Percentiles rank a stretch among this genome's conserved stretches.
phyloP scores from a whole-genome alignment of 2,113 vertebrate species.

The Camelus bactrianus region DNA sequence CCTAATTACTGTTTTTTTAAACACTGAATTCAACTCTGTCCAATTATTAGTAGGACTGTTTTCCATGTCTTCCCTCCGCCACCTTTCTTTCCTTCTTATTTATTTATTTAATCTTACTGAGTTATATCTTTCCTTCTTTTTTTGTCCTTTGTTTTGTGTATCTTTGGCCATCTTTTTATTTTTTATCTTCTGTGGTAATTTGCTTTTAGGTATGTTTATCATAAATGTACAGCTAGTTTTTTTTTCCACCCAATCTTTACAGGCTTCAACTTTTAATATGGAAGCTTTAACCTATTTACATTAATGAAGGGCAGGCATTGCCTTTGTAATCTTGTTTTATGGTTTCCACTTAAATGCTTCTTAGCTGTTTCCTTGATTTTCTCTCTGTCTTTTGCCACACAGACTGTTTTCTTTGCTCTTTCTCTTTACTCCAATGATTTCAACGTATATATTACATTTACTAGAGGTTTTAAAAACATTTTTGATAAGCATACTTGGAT shows the following conservation, averaged over 20 bases:
- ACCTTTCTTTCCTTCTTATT: too few relatives aligned
- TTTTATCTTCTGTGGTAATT: not conserved
- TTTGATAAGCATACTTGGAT: not conserved
- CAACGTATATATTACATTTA: not conserved
- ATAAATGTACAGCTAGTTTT: not conserved
- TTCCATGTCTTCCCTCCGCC: not conserved
- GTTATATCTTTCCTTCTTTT: not conserved
- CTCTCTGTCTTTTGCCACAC: not conserved
- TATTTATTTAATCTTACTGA: too few relatives aligned
- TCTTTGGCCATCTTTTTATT: not conserved
- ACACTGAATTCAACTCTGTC: not conserved
- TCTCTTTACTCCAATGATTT: not conserved
- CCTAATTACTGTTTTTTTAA: not conserved
- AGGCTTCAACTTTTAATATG: not conserved
- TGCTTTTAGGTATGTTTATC: constrained; percentile 14
- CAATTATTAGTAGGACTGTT: not conserved
- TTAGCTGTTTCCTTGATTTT: not conserved
- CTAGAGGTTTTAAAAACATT: not conserved
- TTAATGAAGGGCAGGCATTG: not conserved
- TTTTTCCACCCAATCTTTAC: not conserved
- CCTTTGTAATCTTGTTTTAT: not conserved
- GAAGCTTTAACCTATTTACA: not conserved
- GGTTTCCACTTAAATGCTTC: not conserved
- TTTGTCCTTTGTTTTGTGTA: not conserved
- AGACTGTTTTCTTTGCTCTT: not conserved